Percentiles rank a stretch among this genome's conserved stretches.
Conservation (phyloP, 2,797 vertebrate species). For the Notamacropus eugenii region DNA sequence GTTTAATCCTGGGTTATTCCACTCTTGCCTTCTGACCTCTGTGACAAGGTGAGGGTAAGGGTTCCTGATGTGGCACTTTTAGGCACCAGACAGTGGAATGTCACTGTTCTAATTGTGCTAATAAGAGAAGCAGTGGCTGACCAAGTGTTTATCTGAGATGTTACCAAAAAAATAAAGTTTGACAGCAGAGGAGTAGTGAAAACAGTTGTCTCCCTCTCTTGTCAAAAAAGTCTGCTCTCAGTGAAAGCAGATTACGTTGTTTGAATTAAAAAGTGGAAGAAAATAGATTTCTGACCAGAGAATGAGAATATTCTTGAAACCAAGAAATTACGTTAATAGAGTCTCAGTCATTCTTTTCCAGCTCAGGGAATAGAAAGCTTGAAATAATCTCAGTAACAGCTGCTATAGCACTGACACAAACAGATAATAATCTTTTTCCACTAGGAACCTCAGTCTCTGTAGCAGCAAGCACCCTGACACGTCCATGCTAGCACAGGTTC, state of each 20-base stretch:
- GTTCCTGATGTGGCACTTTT: neutral
- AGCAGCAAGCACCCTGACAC: too few relatives aligned
- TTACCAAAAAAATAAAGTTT: neutral
- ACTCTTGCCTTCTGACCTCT: neutral
- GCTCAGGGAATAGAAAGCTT: neutral
- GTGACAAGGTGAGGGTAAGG: neutral
- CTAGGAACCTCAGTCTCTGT: neutral
- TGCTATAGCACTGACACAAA: neutral
- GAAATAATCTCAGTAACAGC: neutral
- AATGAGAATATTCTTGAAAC: neutral
- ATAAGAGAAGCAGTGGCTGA: neutral
- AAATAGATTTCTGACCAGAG: neutral
- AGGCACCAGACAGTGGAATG: neutral
- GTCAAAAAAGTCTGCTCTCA: neutral
- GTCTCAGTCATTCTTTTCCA: neutral
- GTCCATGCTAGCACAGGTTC: too few relatives aligned
- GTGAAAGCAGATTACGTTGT: slow-evolving; percentile 8
- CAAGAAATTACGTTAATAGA: neutral
- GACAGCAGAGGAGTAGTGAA: neutral
- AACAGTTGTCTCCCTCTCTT: neutral
- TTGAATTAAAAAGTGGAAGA: neutral
- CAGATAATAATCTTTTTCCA: too few relatives aligned
- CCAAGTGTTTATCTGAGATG: neutral
- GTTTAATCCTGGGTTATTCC: neutral
- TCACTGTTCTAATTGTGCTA: neutral